These are phyloP conservation scores for Arbacia lixula DNA, from an alignment of 53 echinoderm and acorn worm species.

Conservation along the genomic window DNA sequence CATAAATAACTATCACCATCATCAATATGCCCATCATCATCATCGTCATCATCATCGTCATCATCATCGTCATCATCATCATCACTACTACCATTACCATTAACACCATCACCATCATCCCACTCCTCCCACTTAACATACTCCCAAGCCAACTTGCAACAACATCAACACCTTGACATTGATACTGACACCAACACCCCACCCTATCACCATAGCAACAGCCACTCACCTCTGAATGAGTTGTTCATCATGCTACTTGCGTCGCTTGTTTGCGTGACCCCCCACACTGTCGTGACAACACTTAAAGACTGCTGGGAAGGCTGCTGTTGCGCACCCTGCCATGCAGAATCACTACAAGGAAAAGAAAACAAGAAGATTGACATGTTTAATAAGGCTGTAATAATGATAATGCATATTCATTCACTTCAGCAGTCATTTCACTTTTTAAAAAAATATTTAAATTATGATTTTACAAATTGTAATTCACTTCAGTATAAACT, in stretches of 20 bases:
- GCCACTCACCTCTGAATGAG: constrained; percentile 73
- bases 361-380: not conserved
- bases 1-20: constrained; percentile 32
- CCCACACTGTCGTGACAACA: constrained; percentile 99
- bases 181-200: too few species aligned
- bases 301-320: constrained; percentile 95
- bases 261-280: constrained; percentile 90
- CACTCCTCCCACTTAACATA: too few species aligned
- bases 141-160: too few species aligned
- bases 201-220: too few species aligned
- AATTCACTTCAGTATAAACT: too few species aligned
- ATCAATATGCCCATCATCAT: constrained; percentile 53
- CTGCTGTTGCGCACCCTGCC: constrained; percentile 93
- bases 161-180: too few species aligned
- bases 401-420: too few species aligned
- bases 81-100: not conserved
- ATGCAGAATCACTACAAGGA: constrained; percentile 76
- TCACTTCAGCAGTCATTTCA: too few species aligned
- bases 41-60: constrained; percentile 30
- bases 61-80: not conserved
- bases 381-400: too few species aligned
- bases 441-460: too few species aligned
- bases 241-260: constrained; percentile 79
- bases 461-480: too few species aligned
- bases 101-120: constrained; percentile 3